These are phyloP conservation scores for Ceratoteleas bidentatus DNA, from an alignment of 1,140 invertebrate species.

Conservation along the genomic window DNA sequence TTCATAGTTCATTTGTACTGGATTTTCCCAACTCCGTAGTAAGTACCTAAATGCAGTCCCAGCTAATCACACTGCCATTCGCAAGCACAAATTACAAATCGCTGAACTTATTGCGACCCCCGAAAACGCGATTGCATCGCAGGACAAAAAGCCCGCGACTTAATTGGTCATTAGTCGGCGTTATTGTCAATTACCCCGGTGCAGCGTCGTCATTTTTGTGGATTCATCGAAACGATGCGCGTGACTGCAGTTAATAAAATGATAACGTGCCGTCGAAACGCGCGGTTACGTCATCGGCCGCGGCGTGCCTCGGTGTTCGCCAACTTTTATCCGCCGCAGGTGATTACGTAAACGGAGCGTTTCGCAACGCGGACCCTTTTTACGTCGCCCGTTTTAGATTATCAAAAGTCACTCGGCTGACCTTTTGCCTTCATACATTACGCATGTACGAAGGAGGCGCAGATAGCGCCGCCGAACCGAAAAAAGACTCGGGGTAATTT, in stretches of 20 bases:
- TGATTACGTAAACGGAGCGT: constrained; percentile 33
- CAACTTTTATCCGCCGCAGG: constrained; percentile 33
- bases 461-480: neutral
- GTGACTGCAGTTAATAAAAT: constrained; percentile 32
- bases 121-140: neutral
- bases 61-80: neutral
- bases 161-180: constrained; percentile 18
- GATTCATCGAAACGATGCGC: constrained; percentile 15
- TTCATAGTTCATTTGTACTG: too few species aligned
- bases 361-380: constrained; percentile 32
- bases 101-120: neutral
- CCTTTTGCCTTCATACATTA: constrained; percentile 22
- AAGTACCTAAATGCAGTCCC: too few species aligned
- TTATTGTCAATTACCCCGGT: constrained; percentile 15
- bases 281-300: constrained; percentile 26
- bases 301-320: constrained; percentile 26
- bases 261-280: constrained; percentile 35
- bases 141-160: constrained; percentile 6
- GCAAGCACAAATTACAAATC: constrained; percentile 1
- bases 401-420: constrained; percentile 34
- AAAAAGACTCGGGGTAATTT: neutral
- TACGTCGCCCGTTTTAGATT: constrained; percentile 21
- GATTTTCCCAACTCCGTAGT: too few species aligned
- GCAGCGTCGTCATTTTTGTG: constrained; percentile 7
- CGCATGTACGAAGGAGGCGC: constrained; percentile 1